Base-by-base conservation (phyloP, 2,797 vertebrate species). In the Onychomys arenicola region DNA sequence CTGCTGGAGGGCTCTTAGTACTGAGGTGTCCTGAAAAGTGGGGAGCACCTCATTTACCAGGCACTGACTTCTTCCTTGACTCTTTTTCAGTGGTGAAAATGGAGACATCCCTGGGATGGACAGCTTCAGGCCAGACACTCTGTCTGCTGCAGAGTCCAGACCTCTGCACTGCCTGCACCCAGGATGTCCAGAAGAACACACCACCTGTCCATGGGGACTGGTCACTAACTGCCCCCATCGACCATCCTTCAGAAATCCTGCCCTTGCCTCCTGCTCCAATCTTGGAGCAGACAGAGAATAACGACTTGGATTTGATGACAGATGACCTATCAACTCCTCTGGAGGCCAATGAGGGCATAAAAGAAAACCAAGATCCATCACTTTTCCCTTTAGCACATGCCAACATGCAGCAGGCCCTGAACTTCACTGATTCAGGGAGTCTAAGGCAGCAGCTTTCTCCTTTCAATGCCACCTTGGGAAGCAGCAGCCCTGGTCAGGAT, bases 1-100 rank as follows among this genome's bases (percentile, higher is more conserved):
- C 93, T 82, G 91, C 85, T n/a, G n/a, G n/a, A n/a, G n/a, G n/a
- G n/a, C 85, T 52, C 93, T 10, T 52, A 94, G 19, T 8, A 6
- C 67, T 40, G 46, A 10, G 37, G 16, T 16, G 29, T 6, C 25
- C 1, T 10, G 59, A 23, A n/a, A 61, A 6, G 12, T 23, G 65
- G 10, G 13, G 34, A 65, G 11, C n/a, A 73, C 69, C 81, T 78
- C 52, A 65, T 23, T 94, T 37, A 86, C n/a, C 52, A 52, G 9
- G 34, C 5, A 87, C 96, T 96, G 49, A 49, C 49, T 49, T 49
- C 49, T 49, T 49, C 49, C 49, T 49, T 49, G 49, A 49, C 49
- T 49, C 19, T 63, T 93, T 96, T 95, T 37, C 83, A 97, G 96
- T 84, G 81, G 77, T 69, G 93, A 90, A 96, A 6, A 19, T 46